These are phyloP conservation scores for Scomberomorus guttatus DNA, from an alignment of 2,797 vertebrate species.

Conservation along the genomic window DNA sequence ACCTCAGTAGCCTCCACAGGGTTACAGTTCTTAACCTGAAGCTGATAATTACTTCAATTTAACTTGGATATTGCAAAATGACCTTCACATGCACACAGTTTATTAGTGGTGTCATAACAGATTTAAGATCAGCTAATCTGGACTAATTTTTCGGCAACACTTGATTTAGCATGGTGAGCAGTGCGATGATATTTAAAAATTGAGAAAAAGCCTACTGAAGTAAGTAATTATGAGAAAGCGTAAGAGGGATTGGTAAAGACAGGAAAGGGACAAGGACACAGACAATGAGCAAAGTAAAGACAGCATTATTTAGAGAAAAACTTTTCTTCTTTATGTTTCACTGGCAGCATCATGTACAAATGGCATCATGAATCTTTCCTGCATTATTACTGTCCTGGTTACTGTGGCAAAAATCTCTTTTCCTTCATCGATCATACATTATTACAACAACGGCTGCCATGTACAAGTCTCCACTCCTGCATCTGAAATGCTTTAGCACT, in stretches of 20 bases:
- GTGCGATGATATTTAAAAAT: slow-evolving; percentile 9
- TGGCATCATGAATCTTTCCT: slow-evolving; percentile 28
- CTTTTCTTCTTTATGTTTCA: background rate
- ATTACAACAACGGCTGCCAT: slow-evolving; percentile 39
- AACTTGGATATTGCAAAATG: slow-evolving; percentile 13
- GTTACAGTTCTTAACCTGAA: slow-evolving; percentile 1
- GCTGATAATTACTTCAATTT: slow-evolving; percentile 23
- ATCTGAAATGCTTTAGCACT: slow-evolving; percentile 31
- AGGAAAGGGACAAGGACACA: background rate
- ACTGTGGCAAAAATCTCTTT: slow-evolving; percentile 26
- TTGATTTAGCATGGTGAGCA: slow-evolving; percentile 25
- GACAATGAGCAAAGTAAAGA: slow-evolving; percentile 1
- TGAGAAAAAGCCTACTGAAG: slow-evolving; percentile 20
- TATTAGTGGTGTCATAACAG: slow-evolving; percentile 56
- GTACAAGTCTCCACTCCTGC: slow-evolving; percentile 6
- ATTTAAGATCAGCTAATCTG: slow-evolving; percentile 50
- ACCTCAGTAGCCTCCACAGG: background rate
- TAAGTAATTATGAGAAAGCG: slow-evolving; percentile 48
- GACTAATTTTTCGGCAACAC: slow-evolving; percentile 29
- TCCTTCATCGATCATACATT: slow-evolving; percentile 47
- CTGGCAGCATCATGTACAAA: slow-evolving; percentile 20
- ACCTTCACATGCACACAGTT: slow-evolving; percentile 39
- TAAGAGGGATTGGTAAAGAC: slow-evolving; percentile 29
- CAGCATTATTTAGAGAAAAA: background rate
- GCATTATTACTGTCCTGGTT: slow-evolving; percentile 14